Base-by-base conservation (phyloP, 1,140 invertebrate genomes). In the Drosophila kohkoa region DNA sequence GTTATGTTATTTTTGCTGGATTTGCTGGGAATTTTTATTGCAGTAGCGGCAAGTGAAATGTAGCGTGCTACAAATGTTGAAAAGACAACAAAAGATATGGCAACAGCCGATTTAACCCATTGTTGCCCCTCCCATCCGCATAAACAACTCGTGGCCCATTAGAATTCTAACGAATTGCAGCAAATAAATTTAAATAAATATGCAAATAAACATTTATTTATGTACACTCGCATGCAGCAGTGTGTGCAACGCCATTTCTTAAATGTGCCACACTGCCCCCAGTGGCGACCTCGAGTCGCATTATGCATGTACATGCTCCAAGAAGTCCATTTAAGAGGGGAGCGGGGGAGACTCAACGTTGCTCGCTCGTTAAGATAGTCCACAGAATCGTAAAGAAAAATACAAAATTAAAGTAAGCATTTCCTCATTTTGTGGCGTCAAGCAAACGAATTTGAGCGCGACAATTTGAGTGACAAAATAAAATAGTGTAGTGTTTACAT, bases 401-500 rank as follows among this genome's bases (percentile, higher is more conserved):
- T 68, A 82, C 60, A 82, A 87, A 71, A 88, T 78, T 89, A 83
- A 88, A 88, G 80, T 83, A 89, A 89, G 70, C 77, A 81, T 89
- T 87, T 87, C 85, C 83, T 87, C 63, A 87, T 83, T 87, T 79
- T 60, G 59, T 72, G 70, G 77, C 69, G 46, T 59, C 48, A 73
- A 28, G 32, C 20, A 64, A 41, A 63, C 20, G 51, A 41, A 63
- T 65, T n/a, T n/a, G n/a, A 72, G 10, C 35, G 81, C 68, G 63
- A 79, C 75, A 86, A 76, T 86, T 79, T 72, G 52, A 80, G 45
- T 65, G 49, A 35, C 43, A 63, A 65, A 57, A 68, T 60, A 59
- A 45, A 72, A 51, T 16, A 48, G 6, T 30, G 68, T 28, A 70
- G 62, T 35, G 32, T 54, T 13, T 51, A 45, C 38, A 1, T 43